Percentiles rank a stretch among this genome's conserved stretches.
These are phyloP conservation scores for Melanaphis sacchari DNA, from an alignment of 1,140 invertebrate species.

Conservation along the genomic window DNA sequence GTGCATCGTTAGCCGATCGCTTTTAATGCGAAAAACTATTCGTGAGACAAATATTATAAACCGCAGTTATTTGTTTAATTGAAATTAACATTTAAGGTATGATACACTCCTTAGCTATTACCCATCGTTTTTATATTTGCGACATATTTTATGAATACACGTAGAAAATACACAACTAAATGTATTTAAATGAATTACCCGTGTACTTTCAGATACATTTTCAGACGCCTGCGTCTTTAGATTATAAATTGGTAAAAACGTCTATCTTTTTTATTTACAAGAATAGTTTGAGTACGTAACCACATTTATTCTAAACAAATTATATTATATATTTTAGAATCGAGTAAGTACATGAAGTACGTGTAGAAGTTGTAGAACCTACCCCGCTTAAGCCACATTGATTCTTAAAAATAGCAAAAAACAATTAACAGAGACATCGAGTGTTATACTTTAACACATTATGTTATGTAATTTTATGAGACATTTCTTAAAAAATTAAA, in stretches of 20 bases:
- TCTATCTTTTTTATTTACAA: not conserved
- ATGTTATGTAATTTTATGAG: not conserved
- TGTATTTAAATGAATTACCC: too few relatives aligned
- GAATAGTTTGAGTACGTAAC: not conserved
- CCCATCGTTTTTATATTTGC: not conserved
- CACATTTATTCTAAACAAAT: not conserved
- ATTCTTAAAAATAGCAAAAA: not conserved
- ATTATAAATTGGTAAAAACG: not conserved
- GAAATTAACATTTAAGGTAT: not conserved
- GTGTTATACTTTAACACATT: not conserved
- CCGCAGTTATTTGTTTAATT: not conserved
- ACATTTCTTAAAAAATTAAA: not conserved
- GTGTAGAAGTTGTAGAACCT: too few relatives aligned
- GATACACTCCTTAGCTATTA: not conserved
- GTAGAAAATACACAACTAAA: not conserved
- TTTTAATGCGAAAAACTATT: not conserved
- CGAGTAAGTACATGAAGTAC: not conserved
- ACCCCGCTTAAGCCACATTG: not conserved
- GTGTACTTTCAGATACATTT: not conserved
- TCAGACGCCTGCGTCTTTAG: not conserved
- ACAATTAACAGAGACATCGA: not conserved
- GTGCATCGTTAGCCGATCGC: not conserved
- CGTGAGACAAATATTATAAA: not conserved
- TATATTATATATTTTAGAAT: not conserved
- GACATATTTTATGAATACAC: not conserved